A percentile compares a stretch with the other conserved stretches of the same genome.
Conservation (phyloP, 1,140 invertebrate genomes). For the Bombyx mori region DNA sequence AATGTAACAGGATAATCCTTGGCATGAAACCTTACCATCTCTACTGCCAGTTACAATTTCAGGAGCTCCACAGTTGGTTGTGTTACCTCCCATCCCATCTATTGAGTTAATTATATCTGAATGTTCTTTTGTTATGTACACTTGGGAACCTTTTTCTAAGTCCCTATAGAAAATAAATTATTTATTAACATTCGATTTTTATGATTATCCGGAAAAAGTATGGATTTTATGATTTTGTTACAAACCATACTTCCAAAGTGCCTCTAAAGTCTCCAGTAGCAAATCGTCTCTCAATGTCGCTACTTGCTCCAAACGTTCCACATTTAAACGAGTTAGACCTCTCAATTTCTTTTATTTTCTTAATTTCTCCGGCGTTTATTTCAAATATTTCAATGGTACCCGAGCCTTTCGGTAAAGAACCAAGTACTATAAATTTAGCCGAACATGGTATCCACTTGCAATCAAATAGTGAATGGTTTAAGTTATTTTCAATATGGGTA, state of each 20-base stretch:
- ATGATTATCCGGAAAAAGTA: constrained; percentile 2
- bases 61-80: constrained; percentile 88
- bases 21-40: constrained; percentile 78
- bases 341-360: constrained; percentile 81
- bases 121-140: constrained; percentile 90
- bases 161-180: constrained; percentile 76
- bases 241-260: constrained; percentile 84
- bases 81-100: constrained; percentile 92
- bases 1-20: background rate
- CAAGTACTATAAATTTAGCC: constrained; percentile 91
- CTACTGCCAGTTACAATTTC: constrained; percentile 95
- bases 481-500: constrained; percentile 85
- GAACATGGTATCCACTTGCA: constrained; percentile 95
- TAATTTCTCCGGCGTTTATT: constrained; percentile 80
- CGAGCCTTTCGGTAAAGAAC: constrained; percentile 85
- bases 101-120: constrained; percentile 92
- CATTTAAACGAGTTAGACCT: constrained; percentile 91
- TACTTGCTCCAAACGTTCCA: constrained; percentile 92
- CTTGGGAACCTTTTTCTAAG: constrained; percentile 79
- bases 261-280: constrained; percentile 95
- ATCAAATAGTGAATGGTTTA: constrained; percentile 92
- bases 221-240: background rate
- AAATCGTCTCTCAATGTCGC: constrained; percentile 82
- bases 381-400: constrained; percentile 92
- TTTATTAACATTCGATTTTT: background rate